Conservation (phyloP, 2,797 vertebrate species). For the Muscicapa comitata region DNA sequence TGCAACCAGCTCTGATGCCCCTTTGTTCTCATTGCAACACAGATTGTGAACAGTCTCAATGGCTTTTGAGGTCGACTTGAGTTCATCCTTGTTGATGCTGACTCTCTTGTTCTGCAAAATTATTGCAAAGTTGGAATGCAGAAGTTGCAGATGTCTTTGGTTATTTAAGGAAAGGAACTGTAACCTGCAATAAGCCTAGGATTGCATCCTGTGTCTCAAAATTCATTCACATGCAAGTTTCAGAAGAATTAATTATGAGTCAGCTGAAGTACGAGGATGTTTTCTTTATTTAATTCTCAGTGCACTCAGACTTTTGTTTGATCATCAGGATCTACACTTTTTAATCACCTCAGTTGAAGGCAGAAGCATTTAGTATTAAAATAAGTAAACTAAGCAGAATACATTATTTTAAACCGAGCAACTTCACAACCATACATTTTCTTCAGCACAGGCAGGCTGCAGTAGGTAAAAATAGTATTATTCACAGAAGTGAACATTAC, state of each 20-base stretch:
- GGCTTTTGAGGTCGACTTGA: slow-evolving; percentile 96
- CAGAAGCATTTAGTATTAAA: background rate
- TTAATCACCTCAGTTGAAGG: background rate
- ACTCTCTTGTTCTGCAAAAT: slow-evolving; percentile 90
- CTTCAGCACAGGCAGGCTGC: background rate
- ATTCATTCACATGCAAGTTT: background rate
- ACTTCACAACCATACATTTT: background rate
- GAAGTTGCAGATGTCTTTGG: background rate
- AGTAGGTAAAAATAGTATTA: background rate
- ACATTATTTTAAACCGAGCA: background rate
- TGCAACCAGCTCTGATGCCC: slow-evolving; percentile 93
- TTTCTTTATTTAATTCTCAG: background rate
- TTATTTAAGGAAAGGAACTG: background rate
- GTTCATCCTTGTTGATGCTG: slow-evolving; percentile 97
- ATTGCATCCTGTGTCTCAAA: background rate
- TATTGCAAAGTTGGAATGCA: background rate
- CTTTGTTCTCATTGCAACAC: slow-evolving; percentile 99
- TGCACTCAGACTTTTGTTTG: background rate
- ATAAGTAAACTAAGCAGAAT: background rate
- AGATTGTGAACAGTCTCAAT: slow-evolving; percentile 95
- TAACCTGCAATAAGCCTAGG: background rate
- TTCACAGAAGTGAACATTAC: slow-evolving; percentile 60
- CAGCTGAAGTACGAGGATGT: background rate
- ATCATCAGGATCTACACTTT: background rate
- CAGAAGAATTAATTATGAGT: background rate